A percentile compares a stretch with the other conserved stretches of the same genome.
Evolutionary conservation across 2,797 vertebrate species (phyloP).

Genomic region (Tragelaphus oryx): DNA sequence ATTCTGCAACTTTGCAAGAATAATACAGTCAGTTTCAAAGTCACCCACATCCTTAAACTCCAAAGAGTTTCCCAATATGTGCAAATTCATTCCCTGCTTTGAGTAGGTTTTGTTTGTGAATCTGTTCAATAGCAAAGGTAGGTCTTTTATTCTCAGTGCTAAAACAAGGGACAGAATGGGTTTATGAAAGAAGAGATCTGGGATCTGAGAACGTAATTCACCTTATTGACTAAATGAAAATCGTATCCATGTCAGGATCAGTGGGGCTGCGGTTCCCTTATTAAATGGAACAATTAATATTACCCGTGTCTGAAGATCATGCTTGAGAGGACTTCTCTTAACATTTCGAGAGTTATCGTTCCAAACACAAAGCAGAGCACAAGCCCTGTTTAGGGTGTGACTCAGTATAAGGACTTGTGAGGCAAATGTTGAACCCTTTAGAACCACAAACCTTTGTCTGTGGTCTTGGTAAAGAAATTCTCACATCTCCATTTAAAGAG

Average conservation of each 20-base stretch:
- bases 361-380: constrained; percentile 11
- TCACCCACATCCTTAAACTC: constrained; percentile 24
- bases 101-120: constrained; percentile 22
- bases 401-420: constrained; percentile 28
- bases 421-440: constrained; percentile 23
- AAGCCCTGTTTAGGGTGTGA: constrained; percentile 1
- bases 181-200: background rate
- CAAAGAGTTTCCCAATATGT: background rate
- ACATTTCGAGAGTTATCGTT: background rate
- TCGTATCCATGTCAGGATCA: background rate
- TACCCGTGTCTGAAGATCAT: background rate
- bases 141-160: background rate
- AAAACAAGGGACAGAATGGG: background rate
- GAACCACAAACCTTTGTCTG: constrained; percentile 40
- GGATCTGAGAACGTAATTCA: background rate
- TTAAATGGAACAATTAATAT: constrained; percentile 22
- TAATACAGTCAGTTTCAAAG: constrained; percentile 11
- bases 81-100: background rate
- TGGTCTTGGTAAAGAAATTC: constrained; percentile 37
- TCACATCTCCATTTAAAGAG: background rate
- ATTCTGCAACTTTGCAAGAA: constrained; percentile 43
- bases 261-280: background rate
- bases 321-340: background rate
- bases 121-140: background rate
- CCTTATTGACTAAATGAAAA: constrained; percentile 11